Base-by-base conservation (phyloP, 2,888 invertebrate species). In the Atrina japonica region DNA sequence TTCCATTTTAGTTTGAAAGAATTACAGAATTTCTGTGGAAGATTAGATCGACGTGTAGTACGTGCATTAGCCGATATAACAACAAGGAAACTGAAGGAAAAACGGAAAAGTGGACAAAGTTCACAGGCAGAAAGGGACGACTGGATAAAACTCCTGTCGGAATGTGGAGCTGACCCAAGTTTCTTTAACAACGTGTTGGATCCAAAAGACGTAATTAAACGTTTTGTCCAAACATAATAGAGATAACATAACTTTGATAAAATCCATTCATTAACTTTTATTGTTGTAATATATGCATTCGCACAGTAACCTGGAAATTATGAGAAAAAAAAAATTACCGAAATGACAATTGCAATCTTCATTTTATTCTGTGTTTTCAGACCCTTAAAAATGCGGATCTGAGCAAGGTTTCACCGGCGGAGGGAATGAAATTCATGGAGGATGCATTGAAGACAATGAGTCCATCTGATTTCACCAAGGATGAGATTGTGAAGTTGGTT, bases 401-500 rank as follows among this genome's bases (percentile, higher is more conserved):
- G 18, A 70, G 65, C 25, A 70, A 65, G 35, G 47, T 59, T 14
- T 43, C 43, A 3, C 43, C 52, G 14, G 52, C 65, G n/a, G 50
- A 66, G 16, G 61, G 49, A 2, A 66, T 66, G 21, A 66, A 70
- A 41, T 70, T 59, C 30, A 60, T 70, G 47, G 61, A 66, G 27
- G 61, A 70, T 25, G 61, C 60, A 29, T 29, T 68, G n/a, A 43
- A 55, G 27, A 55, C 61, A 23, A 45, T 68, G 18, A 18, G 25
- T 3, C 68, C 68, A 21, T 35, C 25, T 16, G 61, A 68, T 27
- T 49, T 68, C 14, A 55, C 53, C 2, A 66, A 70, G 35, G 66
- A 70, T n/a, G 65, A 70, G 43, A 70, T 70, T 18, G 70, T 66
- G 6, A 70, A 70, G 70, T 70, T 43, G 45, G 67, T 66, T 35